These are phyloP conservation scores for Phyllostomus hastatus DNA, from an alignment of 2,113 vertebrate species.

Conservation along the genomic window DNA sequence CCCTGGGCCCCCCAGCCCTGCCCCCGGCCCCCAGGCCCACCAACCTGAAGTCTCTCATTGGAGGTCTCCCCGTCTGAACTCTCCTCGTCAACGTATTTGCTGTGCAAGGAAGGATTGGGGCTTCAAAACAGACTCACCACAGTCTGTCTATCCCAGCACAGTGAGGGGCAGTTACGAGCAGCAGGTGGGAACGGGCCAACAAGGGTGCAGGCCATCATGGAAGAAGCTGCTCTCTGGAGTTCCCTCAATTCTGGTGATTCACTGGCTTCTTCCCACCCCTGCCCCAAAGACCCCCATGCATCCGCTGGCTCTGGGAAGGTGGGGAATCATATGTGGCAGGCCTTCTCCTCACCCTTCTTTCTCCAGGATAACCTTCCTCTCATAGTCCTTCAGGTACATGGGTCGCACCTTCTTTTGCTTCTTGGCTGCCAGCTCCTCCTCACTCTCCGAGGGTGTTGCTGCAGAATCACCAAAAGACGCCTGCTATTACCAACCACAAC, in stretches of 20 bases:
- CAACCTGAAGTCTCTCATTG: conserved; percentile 68
- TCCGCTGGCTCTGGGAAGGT: not conserved
- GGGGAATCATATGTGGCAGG: not conserved
- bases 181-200: accelerated
- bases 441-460: conserved; percentile 19
- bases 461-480: not conserved
- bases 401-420: conserved; percentile 81
- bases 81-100: conserved; percentile 92
- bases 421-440: not conserved
- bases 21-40: not conserved
- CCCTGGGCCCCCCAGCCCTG: not conserved
- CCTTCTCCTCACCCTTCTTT: conserved; percentile 86
- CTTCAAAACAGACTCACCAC: not conserved
- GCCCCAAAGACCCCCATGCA: not conserved
- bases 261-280: not conserved
- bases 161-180: not conserved
- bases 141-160: not conserved
- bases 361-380: conserved; percentile 91
- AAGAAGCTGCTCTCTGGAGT: not conserved
- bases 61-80: conserved; percentile 78
- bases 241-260: not conserved
- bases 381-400: conserved; percentile 93
- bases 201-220: not conserved
- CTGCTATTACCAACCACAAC: not conserved
- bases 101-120: conserved; percentile 50